Percentiles rank a stretch among this genome's conserved stretches.
Conservation (phyloP, 2,888 invertebrate genomes). For the Beris chalybata region DNA sequence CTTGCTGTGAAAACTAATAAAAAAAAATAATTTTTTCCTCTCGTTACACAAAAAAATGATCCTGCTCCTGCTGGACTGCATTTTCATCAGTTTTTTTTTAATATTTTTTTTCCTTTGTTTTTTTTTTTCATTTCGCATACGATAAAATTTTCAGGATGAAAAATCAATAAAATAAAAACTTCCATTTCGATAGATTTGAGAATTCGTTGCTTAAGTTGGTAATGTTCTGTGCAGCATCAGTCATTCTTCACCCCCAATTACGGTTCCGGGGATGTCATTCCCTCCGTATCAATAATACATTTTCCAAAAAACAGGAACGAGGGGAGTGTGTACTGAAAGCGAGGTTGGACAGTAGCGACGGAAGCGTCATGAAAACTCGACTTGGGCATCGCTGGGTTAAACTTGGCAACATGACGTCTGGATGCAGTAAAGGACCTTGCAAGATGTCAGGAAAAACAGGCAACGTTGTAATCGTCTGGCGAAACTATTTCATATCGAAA, state of each 20-base stretch:
- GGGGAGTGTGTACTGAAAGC: neutral
- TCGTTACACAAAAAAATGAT: too few relatives aligned
- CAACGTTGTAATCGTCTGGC: conserved; percentile 14
- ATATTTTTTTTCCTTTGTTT: neutral
- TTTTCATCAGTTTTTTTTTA: too few relatives aligned
- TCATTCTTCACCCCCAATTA: conserved; percentile 1
- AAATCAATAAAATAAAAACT: conserved; percentile 12
- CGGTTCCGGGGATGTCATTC: conserved; percentile 2
- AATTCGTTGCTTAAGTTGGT: too few relatives aligned
- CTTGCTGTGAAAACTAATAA: too few relatives aligned
- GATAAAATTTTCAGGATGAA: neutral
- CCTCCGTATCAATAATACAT: conserved; percentile 3
- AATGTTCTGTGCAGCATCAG: too few relatives aligned
- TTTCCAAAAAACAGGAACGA: neutral
- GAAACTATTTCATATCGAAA: neutral
- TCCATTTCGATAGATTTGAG: too few relatives aligned
- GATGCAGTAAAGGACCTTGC: conserved; percentile 26
- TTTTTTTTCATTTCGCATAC: neutral
- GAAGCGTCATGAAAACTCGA: neutral
- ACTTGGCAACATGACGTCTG: conserved; percentile 22
- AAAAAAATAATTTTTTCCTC: too few relatives aligned
- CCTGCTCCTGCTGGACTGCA: too few relatives aligned
- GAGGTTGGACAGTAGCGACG: neutral
- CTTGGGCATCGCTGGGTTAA: neutral
- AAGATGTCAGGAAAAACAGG: neutral